These are phyloP conservation scores for Mus caroli DNA, from an alignment of 2,797 vertebrate genomes.

Conservation along the genomic window DNA sequence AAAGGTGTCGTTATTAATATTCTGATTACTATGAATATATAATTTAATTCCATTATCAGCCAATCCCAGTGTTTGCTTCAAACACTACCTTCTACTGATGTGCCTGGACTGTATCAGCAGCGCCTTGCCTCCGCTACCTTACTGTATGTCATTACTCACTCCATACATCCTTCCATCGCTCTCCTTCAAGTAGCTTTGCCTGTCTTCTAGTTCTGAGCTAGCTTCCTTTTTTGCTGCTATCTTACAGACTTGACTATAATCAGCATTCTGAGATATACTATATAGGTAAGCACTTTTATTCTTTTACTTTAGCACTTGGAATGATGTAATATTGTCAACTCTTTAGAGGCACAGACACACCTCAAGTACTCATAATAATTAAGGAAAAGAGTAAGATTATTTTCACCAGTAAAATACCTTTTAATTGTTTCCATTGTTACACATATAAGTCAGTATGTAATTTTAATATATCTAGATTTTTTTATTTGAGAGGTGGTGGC, in stretches of 20 bases:
- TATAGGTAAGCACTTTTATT: background rate
- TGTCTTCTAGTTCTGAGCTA: background rate
- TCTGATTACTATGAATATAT: constrained; percentile 7
- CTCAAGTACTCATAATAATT: background rate
- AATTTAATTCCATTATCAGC: background rate
- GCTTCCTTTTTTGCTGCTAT: background rate
- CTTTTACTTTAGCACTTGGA: background rate
- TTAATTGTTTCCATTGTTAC: background rate
- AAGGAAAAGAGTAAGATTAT: background rate
- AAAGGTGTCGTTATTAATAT: background rate
- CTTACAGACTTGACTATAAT: background rate
- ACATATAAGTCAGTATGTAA: background rate
- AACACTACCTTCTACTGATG: too few species aligned
- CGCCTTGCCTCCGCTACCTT: too few species aligned
- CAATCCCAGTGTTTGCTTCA: background rate
- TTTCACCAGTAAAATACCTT: background rate
- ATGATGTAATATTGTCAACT: background rate
- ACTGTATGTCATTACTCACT: background rate
- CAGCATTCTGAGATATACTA: background rate
- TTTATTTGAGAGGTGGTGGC: background rate
- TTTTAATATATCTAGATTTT: too few species aligned
- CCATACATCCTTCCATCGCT: background rate
- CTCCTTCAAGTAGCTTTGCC: background rate
- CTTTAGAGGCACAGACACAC: background rate
- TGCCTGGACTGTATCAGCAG: background rate